Evolutionary conservation across 2,888 invertebrate genomes (phyloP), one percentile per base, ranked within the genome.

Genomic region (Hemithea aestivaria): DNA sequence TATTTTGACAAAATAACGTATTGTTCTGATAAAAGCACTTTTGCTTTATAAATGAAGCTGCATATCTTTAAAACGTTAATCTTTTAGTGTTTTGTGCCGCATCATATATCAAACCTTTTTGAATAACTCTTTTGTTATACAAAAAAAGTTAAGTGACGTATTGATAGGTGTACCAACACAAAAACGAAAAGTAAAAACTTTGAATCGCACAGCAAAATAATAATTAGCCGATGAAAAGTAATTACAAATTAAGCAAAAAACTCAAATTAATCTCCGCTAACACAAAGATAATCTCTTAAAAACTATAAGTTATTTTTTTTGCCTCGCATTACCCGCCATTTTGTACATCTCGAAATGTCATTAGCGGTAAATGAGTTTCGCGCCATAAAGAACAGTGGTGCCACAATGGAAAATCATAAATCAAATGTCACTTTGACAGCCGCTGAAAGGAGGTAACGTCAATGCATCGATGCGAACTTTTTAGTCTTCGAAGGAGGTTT

Each of bases 391-490:
- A 75, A 74, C 59, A 71, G 73, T 73, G 73, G 56, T 75, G 75
- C 80, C 70, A 81, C 82, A 83, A 83, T 76, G 74, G 74, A 60
- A 68, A 71, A 78, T 68, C 77, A 83, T 84, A 84, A 84, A 84
- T 84, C 82, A 83, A 59, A 67, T 73, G 82, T 81, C 82, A 81
- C 58, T 78, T 73, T 79, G 83, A 80, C 81, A 82, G 74, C 68
- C 60, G 79, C 71, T 84, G 83, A 84, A 83, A 83, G 74, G 72
- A 77, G 71, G 70, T 60, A 59, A 59, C 75, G 73, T 82, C 81
- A 80, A 80, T 84, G 82, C 82, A 75, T 79, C 73, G 81, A 73
- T 79, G 81, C 82, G 73, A 76, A 78, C 67, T 80, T 81, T 81
- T 77, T 71, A 63, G 62, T 73, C 72, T 72, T 66, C 35, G 56